Evolutionary conservation across 2,888 invertebrate genomes (phyloP).

Genomic region (Reticulitermes lucifugus): DNA sequence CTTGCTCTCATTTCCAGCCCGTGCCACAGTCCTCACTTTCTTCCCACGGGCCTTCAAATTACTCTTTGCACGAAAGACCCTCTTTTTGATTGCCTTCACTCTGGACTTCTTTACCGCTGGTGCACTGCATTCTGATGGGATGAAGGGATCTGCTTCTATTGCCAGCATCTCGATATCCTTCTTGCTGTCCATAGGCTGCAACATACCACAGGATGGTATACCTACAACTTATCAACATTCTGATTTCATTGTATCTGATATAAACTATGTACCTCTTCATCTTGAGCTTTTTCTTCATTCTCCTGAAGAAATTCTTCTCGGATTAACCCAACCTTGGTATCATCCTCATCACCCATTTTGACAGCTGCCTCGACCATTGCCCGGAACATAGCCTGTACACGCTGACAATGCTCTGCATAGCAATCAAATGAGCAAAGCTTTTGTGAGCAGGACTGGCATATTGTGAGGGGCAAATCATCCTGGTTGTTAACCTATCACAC

Average conservation of each 20-base stretch:
- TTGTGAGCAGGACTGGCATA: constrained; percentile 51
- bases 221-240: not conserved
- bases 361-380: constrained; percentile 41
- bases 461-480: constrained; percentile 51
- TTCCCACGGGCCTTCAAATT: constrained; percentile 1
- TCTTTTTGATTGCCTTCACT: not conserved
- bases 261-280: constrained; percentile 19
- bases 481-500: constrained; percentile 46
- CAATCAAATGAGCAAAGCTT: constrained; percentile 50
- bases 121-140: constrained; percentile 43
- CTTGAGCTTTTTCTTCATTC: constrained; percentile 29
- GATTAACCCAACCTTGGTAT: constrained; percentile 43
- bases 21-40: not conserved
- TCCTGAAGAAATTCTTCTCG: constrained; percentile 49
- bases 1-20: not conserved
- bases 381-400: constrained; percentile 52
- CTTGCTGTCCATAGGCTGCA: constrained; percentile 44
- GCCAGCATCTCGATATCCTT: constrained; percentile 47
- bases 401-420: constrained; percentile 52
- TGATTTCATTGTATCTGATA: not conserved
- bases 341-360: constrained; percentile 35
- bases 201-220: not conserved
- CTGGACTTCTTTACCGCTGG: constrained; percentile 25
- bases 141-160: constrained; percentile 46
- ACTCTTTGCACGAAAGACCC: not conserved